Base-by-base conservation (phyloP, 2,888 invertebrate species). In the Diplazon laetatorius region DNA sequence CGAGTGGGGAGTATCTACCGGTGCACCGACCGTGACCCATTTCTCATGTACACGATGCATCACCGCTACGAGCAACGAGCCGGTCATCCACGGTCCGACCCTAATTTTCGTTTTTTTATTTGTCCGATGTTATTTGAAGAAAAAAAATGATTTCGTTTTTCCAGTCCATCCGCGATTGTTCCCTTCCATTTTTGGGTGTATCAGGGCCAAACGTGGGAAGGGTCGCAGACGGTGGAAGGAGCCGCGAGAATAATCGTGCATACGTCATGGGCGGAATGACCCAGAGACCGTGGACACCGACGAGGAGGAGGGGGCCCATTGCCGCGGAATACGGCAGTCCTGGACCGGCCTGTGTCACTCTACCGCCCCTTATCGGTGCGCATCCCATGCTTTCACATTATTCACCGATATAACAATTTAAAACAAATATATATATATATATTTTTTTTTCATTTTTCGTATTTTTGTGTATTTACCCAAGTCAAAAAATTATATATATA, bases 201-300 rank as follows among this genome's bases (percentile, higher is more conserved):
- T 4, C 52, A 25, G 60, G n/a, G 30, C 14, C 44, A 44, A 44
- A 10, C 46, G 46, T n/a, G 20, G 57, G 35, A 16, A n/a, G 42
- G 20, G 12, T 18, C n/a, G 22, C 10, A 8, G 37, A 14, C 35
- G n/a, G 62, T 12, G 10, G 30, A 16, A 62, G 30, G 42, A 48
- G 48, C 46, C n/a, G 12, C 14, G 25, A 50, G 9, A 52, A 48
- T 9, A 37, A 46, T 25, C 20, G 60, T 25, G 44, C 14, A 37
- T n/a, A 44, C 25, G 30, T 10, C 80, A 94, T 94, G 94, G 93
- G 94, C 89, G 96, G 96, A 87, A 94, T 96, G 88, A 95, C 95
- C 85, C 97, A 97, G 92, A 94, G 96, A 91, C 95, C 96, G 81
- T 98, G 97, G 97, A 97, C 96, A 72, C 97, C 97, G 46, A 97